Evolutionary conservation across 2,888 invertebrate genomes (phyloP), one percentile per base, ranked within the genome.

Genomic region (Melieria crassipennis): DNA sequence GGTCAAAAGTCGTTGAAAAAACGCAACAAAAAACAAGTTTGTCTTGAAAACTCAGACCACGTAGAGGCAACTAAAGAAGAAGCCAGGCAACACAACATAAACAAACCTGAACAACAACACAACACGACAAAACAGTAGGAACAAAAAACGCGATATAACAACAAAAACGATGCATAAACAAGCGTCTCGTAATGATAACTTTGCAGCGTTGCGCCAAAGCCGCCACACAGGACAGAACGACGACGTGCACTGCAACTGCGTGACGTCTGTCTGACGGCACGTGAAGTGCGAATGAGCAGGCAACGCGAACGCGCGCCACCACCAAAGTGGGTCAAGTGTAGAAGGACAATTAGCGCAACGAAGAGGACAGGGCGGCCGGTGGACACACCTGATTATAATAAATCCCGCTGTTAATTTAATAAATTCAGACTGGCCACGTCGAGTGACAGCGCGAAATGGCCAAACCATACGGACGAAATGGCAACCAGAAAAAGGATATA

Each of bases 1-100:
- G 52, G 65, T 13, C 74, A 71, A 76, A 77, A 73, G 76, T 74
- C 73, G 16, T 74, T 75, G 73, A 74, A 77, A 64, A 50, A 57
- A 73, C 78, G 80, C 77, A 78, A 82, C 81, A 82, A 67, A 75
- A 81, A 80, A 81, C 80, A 42, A 58, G 58, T 58, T 58, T 58
- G 30, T 7, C 11, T 11, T 7, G 9, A 52, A 50, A 11, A 50
- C 9, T 10, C 13, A 57, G 13, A 16, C 16, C 57, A n/a, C 9
- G 7, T n/a, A 58, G 42, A 58, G 30, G 30, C 30, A 30, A 30
- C 30, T 30, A 30, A 30, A 30, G 30, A 30, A 30, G 30, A 30
- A 30, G 30, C 3, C 30, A 30, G 30, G 30, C 30, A 30, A 30
- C 3, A 30, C 30, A 30, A 30, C 30, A 30, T 30, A 30, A 30